phyloP scores from a whole-genome alignment of 2,113 vertebrate genomes.

The Gobio gobio region DNA sequence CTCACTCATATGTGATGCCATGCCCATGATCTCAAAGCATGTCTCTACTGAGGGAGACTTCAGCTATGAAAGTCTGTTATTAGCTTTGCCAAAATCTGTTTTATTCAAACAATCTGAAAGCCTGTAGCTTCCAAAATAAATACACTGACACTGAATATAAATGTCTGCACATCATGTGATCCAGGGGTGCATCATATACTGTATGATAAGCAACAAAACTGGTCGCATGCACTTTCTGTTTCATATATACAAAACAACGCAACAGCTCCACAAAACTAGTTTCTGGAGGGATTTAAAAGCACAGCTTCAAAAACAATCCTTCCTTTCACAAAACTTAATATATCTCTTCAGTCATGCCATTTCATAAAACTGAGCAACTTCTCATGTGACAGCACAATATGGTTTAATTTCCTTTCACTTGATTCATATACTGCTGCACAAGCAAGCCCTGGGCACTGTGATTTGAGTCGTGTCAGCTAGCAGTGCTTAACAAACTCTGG shows the following conservation, averaged over 20 bases:
- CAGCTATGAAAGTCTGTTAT: conserved; percentile 7
- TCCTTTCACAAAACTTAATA: not conserved
- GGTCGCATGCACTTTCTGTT: conserved; percentile 54
- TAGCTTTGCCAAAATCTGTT: not conserved
- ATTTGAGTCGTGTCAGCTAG: conserved; percentile 64
- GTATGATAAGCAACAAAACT: conserved; percentile 32
- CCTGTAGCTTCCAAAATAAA: conserved; percentile 14
- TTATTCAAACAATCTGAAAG: conserved; percentile 5
- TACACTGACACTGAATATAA: conserved; percentile 1
- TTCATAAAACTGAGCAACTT: not conserved
- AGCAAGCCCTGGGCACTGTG: not conserved
- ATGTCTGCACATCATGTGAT: conserved; percentile 19
- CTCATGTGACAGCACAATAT: not conserved
- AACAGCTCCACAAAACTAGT: not conserved
- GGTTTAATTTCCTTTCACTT: not conserved
- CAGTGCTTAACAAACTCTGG: conserved; percentile 85
- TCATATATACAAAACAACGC: conserved; percentile 1
- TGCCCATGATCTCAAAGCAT: not conserved
- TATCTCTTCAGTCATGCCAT: not conserved
- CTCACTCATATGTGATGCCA: not conserved
- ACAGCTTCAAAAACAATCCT: conserved; percentile 14
- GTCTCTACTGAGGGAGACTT: not conserved
- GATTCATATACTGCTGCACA: not conserved
- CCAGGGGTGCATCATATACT: not conserved
- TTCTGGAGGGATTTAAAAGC: conserved; percentile 25